Conservation (phyloP, 2,797 vertebrate genomes). For the Coreius guichenoti region DNA sequence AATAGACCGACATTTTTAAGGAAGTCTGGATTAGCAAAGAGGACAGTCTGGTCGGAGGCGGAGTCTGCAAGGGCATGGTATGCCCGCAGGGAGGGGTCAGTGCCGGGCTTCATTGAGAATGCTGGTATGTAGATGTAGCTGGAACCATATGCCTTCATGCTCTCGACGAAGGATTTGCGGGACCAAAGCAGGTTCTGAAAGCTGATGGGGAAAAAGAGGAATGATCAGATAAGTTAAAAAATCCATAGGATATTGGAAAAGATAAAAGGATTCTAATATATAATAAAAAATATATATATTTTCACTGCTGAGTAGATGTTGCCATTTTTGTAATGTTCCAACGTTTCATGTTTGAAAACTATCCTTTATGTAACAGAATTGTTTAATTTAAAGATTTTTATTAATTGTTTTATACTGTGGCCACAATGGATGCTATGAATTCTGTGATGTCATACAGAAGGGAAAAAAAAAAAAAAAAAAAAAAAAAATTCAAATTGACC, state of each 20-base stretch:
- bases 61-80: constrained; percentile 88
- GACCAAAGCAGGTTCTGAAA: constrained; percentile 97
- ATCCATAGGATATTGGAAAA: not conserved
- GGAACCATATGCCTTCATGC: constrained; percentile 89
- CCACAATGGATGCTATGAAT: no score
- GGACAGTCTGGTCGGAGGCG: constrained; percentile 88
- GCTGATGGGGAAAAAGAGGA: constrained; percentile 70
- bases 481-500: no score
- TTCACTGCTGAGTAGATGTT: not conserved
- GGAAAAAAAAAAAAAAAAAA: no score
- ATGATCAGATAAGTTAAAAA: not conserved
- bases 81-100: constrained; percentile 89
- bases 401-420: not conserved
- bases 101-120: constrained; percentile 94
- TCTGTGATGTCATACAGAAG: not conserved
- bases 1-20: constrained; percentile 90
- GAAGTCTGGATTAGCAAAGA: constrained; percentile 96
- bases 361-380: not conserved
- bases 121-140: constrained; percentile 98
- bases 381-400: not conserved
- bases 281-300: not conserved
- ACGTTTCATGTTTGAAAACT: not conserved
- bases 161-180: constrained; percentile 90
- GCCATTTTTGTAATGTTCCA: not conserved
- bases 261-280: not conserved